Percentiles rank a stretch among this genome's conserved stretches.
Evolutionary conservation across 2,797 vertebrate genomes (phyloP).

Genomic region (Pteronotus mesoamericanus): DNA sequence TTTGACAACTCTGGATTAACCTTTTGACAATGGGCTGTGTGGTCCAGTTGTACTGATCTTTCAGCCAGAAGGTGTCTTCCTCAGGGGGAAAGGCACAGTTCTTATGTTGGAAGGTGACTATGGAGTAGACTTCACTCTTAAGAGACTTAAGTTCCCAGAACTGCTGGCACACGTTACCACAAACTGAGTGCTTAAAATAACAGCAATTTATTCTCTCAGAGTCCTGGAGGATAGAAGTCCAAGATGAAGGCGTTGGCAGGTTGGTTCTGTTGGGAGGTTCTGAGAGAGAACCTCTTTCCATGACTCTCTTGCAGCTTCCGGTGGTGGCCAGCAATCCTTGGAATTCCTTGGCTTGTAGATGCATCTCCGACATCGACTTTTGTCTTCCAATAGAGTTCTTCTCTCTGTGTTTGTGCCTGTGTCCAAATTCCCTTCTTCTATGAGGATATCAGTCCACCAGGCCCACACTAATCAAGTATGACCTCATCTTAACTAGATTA

Average conservation of each 20-base stretch:
- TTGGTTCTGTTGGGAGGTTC: background rate
- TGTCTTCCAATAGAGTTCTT: background rate
- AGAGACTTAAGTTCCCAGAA: background rate
- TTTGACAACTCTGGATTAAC: background rate
- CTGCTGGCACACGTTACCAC: background rate
- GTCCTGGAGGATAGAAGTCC: no score
- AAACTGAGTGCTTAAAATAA: no score
- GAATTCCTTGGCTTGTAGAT: background rate
- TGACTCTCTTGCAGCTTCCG: background rate
- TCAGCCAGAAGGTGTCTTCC: background rate
- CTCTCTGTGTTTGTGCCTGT: no score
- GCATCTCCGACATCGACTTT: accelerated
- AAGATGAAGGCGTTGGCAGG: background rate
- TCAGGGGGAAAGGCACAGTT: background rate
- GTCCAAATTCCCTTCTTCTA: background rate
- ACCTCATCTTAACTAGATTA: background rate
- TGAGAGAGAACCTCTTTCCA: background rate
- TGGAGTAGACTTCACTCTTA: background rate
- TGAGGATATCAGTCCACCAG: background rate
- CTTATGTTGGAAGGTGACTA: background rate
- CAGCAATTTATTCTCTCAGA: no score
- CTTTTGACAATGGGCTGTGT: background rate
- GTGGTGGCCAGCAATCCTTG: background rate
- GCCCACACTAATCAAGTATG: background rate
- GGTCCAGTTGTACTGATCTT: background rate